Evolutionary conservation across 37 sponge, comb jelly and placozoan genomes (phyloP).

Genomic region (Tethya wilhelma): DNA sequence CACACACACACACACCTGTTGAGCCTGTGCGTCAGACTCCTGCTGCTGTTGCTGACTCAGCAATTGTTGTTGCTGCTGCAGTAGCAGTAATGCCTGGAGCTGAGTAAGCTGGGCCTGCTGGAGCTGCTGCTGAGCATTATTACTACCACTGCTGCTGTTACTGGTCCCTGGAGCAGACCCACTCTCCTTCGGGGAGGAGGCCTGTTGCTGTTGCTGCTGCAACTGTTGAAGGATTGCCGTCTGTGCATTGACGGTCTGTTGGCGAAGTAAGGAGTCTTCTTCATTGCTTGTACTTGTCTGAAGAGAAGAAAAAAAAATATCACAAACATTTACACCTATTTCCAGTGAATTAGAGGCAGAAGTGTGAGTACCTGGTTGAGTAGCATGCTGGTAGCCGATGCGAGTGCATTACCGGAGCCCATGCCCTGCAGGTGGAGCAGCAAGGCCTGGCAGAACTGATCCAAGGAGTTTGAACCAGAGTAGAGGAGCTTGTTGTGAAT

Average conservation of each 20-base stretch:
- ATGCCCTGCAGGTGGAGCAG: slow-evolving; percentile 74
- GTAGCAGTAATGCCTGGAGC: slow-evolving; percentile 64
- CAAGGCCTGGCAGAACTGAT: slow-evolving; percentile 72
- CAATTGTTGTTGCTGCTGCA: slow-evolving; percentile 78
- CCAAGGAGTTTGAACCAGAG: slow-evolving; percentile 54
- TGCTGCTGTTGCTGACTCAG: slow-evolving; percentile 57
- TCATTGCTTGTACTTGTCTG: slow-evolving; percentile 21
- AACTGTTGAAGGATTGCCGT: slow-evolving; percentile 47
- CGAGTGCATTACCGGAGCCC: slow-evolving; percentile 43
- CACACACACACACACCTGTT: slow-evolving; percentile 27
- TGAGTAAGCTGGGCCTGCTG: slow-evolving; percentile 68
- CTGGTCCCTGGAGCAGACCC: neutral
- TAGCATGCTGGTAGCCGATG: slow-evolving; percentile 58
- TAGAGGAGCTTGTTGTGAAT: slow-evolving; percentile 80
- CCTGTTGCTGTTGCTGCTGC: slow-evolving; percentile 45
- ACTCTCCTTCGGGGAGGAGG: neutral
- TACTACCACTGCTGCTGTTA: neutral
- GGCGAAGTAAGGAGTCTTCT: slow-evolving; percentile 55
- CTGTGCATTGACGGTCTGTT: slow-evolving; percentile 60
- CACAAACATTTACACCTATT: neutral
- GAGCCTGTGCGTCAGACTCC: slow-evolving; percentile 46
- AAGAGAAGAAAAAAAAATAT: neutral
- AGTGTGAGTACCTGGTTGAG: slow-evolving; percentile 39
- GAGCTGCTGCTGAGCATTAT: slow-evolving; percentile 17
- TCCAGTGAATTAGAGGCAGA: neutral